Percentiles rank a stretch among this genome's conserved stretches.
phyloP scores from a whole-genome alignment of 53 echinoderm and acorn worm species.

The Zoroaster sp. region DNA sequence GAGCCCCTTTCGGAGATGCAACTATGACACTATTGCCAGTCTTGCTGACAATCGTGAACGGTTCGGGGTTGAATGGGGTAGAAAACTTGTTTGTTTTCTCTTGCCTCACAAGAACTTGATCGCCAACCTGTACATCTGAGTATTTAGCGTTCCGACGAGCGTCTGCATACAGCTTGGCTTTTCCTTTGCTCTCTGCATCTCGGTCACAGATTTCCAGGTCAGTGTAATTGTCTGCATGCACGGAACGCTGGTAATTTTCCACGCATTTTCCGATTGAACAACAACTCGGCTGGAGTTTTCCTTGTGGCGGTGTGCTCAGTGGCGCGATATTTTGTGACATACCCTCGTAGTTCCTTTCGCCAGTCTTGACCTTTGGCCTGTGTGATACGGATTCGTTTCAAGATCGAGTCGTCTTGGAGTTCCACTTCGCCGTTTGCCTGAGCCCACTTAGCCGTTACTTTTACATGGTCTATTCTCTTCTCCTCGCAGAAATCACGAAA shows the following conservation, averaged over 20 bases:
- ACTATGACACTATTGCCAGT: conserved; percentile 37
- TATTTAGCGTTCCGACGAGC: no score
- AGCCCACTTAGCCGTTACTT: conserved; percentile 61
- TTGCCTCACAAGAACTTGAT: conserved; percentile 35
- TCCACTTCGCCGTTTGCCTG: conserved; percentile 52
- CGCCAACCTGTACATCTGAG: conserved; percentile 26
- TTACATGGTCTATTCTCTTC: conserved; percentile 48
- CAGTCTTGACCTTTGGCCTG: conserved; percentile 42
- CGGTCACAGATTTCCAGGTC: conserved; percentile 21
- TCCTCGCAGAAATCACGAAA: conserved; percentile 29
- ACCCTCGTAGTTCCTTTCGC: conserved; percentile 11
- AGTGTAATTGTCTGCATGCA: background rate
- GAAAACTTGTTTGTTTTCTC: conserved; percentile 52
- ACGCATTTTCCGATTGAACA: conserved; percentile 53
- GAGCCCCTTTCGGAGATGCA: no score
- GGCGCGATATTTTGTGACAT: conserved; percentile 23
- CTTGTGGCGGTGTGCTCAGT: conserved; percentile 52
- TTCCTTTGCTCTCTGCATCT: conserved; percentile 55
- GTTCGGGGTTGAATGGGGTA: conserved; percentile 42
- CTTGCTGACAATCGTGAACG: conserved; percentile 45
- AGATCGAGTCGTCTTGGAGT: conserved; percentile 45
- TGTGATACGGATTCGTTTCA: conserved; percentile 58
- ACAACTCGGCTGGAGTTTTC: conserved; percentile 56
- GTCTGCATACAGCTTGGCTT: conserved; percentile 44
- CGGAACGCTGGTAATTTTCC: conserved; percentile 49